Percentiles rank a stretch among this genome's conserved stretches.
phyloP scores from a whole-genome alignment of 2,797 vertebrate genomes.

The Streptopelia turtur region DNA sequence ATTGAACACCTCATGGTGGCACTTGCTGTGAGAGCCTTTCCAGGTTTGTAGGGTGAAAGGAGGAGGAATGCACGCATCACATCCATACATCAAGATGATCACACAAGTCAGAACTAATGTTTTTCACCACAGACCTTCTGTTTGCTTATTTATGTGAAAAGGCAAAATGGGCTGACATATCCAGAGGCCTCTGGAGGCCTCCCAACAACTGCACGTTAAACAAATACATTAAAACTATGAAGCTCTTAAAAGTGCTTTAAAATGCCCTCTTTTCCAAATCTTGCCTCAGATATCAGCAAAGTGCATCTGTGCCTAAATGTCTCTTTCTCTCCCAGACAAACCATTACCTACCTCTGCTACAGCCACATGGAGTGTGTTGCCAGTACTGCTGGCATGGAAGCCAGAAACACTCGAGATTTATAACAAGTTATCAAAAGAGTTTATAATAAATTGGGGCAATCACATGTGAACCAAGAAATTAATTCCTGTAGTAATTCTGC shows the following conservation, averaged over 20 bases:
- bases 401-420: conserved; percentile 21
- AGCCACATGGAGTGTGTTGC: not conserved
- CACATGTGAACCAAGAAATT: not conserved
- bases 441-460: conserved; percentile 31
- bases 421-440: conserved; percentile 8
- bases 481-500: not conserved
- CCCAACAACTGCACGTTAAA: not conserved
- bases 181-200: not conserved
- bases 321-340: not conserved
- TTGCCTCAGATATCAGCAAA: not conserved
- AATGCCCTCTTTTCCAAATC: not conserved
- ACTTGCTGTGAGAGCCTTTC: not conserved
- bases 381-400: not conserved
- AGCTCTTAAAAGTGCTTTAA: not conserved
- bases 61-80: not conserved
- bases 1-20: fast-evolving
- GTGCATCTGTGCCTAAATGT: not conserved
- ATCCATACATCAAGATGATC: not conserved
- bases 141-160: not conserved
- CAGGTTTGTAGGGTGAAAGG: not conserved
- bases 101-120: not conserved
- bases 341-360: not conserved
- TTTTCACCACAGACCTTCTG: not conserved
- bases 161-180: not conserved
- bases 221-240: not conserved